These are phyloP conservation scores for Neomicropteryx cornuta DNA, from an alignment of 1,140 invertebrate genomes.

Conservation along the genomic window DNA sequence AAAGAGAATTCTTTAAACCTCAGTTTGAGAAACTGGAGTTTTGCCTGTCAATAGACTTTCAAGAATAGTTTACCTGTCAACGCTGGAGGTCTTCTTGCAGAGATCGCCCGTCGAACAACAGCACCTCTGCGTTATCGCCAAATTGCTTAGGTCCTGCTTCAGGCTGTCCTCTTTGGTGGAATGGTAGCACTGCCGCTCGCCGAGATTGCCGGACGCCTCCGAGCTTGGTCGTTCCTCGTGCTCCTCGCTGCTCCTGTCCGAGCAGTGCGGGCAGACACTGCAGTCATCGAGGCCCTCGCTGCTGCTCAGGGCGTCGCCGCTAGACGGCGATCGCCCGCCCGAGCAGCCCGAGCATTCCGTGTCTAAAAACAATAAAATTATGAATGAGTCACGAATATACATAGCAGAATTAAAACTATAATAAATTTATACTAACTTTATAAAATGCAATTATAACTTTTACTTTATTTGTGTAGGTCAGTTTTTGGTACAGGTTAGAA, in stretches of 20 bases:
- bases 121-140: conserved; percentile 11
- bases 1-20: too few relatives aligned
- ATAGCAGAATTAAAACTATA: too few relatives aligned
- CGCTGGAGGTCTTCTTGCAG: conserved; percentile 10
- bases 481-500: too few relatives aligned
- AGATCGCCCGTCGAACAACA: conserved; percentile 13
- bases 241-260: conserved; percentile 13
- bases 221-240: too few relatives aligned
- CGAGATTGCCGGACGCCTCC: conserved; percentile 19
- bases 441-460: too few relatives aligned
- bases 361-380: too few relatives aligned
- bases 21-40: too few relatives aligned
- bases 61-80: conserved; percentile 11
- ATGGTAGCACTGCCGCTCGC: conserved; percentile 13
- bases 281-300: conserved; percentile 11
- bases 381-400: too few relatives aligned
- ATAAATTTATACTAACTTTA: too few relatives aligned
- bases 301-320: conserved; percentile 16
- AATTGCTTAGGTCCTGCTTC: conserved; percentile 19
- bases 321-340: conserved; percentile 11
- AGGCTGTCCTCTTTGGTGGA: conserved; percentile 23
- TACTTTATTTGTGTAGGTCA: too few relatives aligned
- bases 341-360: conserved; percentile 13
- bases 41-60: too few relatives aligned
- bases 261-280: conserved; percentile 13